These are phyloP conservation scores for Cirrhinus mrigala DNA, from an alignment of 2,797 vertebrate species.

Conservation along the genomic window DNA sequence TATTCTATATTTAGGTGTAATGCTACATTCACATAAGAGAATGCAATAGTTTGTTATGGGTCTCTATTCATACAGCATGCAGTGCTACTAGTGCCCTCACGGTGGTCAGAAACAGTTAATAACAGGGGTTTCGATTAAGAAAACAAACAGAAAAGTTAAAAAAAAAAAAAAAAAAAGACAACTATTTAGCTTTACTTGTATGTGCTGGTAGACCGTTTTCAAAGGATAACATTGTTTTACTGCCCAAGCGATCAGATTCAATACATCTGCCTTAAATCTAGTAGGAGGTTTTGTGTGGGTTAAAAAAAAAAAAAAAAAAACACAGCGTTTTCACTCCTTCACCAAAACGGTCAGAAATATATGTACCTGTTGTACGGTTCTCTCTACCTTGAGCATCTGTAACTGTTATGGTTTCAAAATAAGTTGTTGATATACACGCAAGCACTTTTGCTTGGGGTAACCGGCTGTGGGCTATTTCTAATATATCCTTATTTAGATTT, in stretches of 20 bases:
- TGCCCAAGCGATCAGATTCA: slow-evolving; percentile 62
- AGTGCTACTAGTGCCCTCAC: slow-evolving; percentile 79
- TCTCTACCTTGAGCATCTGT: slow-evolving; percentile 69
- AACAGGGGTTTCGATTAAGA: slow-evolving; percentile 76
- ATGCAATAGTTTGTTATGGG: slow-evolving; percentile 87
- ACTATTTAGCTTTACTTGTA: slow-evolving; percentile 58
- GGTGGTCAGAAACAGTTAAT: slow-evolving; percentile 68
- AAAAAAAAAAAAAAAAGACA: slow-evolving; percentile 61
- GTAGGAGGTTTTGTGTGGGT: slow-evolving; percentile 55
- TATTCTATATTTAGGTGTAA: slow-evolving; percentile 85
- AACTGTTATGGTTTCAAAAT: slow-evolving; percentile 69
- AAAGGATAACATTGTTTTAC: slow-evolving; percentile 52
- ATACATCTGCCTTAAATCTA: slow-evolving; percentile 68
- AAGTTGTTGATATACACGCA: slow-evolving; percentile 66
- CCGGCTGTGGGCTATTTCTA: slow-evolving; percentile 78
- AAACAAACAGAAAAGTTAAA: neutral
- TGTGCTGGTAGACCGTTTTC: slow-evolving; percentile 55
- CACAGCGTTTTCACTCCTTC: slow-evolving; percentile 78
- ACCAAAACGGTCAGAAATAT: slow-evolving; percentile 77
- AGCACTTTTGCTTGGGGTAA: slow-evolving; percentile 76
- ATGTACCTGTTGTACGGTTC: slow-evolving; percentile 78
- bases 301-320: slow-evolving; percentile 12
- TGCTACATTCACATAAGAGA: slow-evolving; percentile 82
- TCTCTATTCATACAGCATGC: slow-evolving; percentile 83
- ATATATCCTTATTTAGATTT: slow-evolving; percentile 71